These are phyloP conservation scores for Microctonus hyperodae DNA, from an alignment of 2,888 invertebrate genomes.

Conservation along the genomic window DNA sequence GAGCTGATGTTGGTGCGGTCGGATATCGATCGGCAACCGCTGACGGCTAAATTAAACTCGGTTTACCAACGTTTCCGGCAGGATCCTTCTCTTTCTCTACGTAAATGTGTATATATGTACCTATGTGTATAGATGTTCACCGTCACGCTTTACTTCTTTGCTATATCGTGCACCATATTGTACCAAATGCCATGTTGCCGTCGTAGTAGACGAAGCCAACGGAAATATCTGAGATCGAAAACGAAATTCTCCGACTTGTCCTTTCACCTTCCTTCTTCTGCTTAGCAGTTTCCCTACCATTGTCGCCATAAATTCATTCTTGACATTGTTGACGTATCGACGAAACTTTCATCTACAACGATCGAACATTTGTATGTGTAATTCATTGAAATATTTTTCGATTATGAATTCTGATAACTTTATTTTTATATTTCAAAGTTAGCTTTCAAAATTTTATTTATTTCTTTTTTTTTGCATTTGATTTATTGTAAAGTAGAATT, in stretches of 20 bases:
- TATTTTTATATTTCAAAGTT: neutral
- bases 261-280: neutral
- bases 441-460: neutral
- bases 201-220: neutral
- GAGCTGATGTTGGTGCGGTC: constrained; percentile 37
- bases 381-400: constrained; percentile 8
- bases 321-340: constrained; percentile 1
- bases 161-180: constrained; percentile 28
- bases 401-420: neutral
- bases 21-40: constrained; percentile 39
- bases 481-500: neutral
- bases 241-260: constrained; percentile 11
- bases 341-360: neutral
- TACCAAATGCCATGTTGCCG: constrained; percentile 20
- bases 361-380: no score
- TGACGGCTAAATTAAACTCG: constrained; percentile 50
- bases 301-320: constrained; percentile 19
- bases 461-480: neutral
- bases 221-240: constrained; percentile 32
- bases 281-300: neutral
- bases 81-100: constrained; percentile 24
- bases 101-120: neutral
- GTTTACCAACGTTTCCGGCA: constrained; percentile 42
- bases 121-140: neutral
- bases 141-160: constrained; percentile 21